phyloP scores from a whole-genome alignment of 64 coral and sea anemone genomes.

The Trachythela sp. region DNA sequence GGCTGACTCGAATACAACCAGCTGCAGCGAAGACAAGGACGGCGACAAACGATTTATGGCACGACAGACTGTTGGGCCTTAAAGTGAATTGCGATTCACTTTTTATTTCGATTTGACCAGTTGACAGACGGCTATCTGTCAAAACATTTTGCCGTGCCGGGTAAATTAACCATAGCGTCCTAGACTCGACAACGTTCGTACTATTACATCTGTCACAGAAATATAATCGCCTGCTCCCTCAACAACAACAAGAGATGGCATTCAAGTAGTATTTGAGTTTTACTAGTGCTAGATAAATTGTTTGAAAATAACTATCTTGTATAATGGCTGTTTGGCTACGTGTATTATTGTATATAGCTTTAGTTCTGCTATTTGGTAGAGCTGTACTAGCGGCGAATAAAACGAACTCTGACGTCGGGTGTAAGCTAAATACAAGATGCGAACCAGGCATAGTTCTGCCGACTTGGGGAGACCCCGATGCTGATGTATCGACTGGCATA shows the following conservation, averaged over 20 bases:
- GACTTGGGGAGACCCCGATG: constrained; percentile 53
- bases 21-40: neutral
- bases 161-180: neutral
- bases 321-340: neutral
- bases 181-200: neutral
- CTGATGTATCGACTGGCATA: constrained; percentile 63
- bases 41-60: neutral
- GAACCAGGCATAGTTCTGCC: constrained; percentile 78
- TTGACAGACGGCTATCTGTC: neutral
- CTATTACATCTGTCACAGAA: neutral
- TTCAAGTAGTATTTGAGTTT: neutral
- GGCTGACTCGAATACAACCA: neutral
- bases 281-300: neutral
- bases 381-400: neutral
- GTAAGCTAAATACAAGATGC: constrained; percentile 54
- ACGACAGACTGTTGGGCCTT: neutral
- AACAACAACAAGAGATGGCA: neutral
- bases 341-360: neutral
- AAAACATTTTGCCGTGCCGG: neutral
- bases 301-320: neutral
- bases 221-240: neutral
- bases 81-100: neutral
- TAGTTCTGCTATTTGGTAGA: neutral
- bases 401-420: constrained; percentile 3
- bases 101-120: neutral